Conservation (phyloP, 2,113 vertebrate species). For the Ptychochromis oligacanthus region DNA sequence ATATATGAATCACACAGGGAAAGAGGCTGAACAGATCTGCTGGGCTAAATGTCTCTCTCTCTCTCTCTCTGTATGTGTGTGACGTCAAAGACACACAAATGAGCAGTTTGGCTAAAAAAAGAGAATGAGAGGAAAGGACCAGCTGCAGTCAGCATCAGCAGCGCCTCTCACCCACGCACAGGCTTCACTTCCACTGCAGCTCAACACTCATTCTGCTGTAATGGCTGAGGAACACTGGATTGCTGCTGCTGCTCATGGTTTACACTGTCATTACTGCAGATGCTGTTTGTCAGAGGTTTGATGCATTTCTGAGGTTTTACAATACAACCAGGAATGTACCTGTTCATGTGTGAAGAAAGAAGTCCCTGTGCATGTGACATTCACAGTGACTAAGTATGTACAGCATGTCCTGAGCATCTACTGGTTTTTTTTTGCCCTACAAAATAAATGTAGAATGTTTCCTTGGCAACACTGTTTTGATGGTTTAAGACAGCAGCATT, state of each 20-base stretch:
- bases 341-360: background rate
- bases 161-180: constrained; percentile 67
- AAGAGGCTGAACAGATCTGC: constrained; percentile 29
- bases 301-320: background rate
- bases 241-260: background rate
- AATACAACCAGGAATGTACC: background rate
- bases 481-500: constrained; percentile 35
- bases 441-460: constrained; percentile 31
- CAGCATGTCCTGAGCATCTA: background rate
- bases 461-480: constrained; percentile 58
- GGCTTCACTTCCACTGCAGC: constrained; percentile 55
- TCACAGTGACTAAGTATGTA: background rate
- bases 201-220: constrained; percentile 12
- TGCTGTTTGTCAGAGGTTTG: background rate
- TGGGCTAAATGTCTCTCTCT: constrained; percentile 13
- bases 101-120: constrained; percentile 78
- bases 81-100: constrained; percentile 75
- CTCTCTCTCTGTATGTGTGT: constrained; percentile 24
- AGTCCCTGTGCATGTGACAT: background rate
- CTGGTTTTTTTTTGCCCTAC: background rate
- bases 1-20: constrained; percentile 52
- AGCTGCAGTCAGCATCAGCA: constrained; percentile 69
- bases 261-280: background rate
- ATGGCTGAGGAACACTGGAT: background rate
- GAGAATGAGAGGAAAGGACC: constrained; percentile 69